Percentiles rank a stretch among this genome's conserved stretches.
phyloP scores from a whole-genome alignment of 2,797 vertebrate species.

The Euphonia xanthogaster region DNA sequence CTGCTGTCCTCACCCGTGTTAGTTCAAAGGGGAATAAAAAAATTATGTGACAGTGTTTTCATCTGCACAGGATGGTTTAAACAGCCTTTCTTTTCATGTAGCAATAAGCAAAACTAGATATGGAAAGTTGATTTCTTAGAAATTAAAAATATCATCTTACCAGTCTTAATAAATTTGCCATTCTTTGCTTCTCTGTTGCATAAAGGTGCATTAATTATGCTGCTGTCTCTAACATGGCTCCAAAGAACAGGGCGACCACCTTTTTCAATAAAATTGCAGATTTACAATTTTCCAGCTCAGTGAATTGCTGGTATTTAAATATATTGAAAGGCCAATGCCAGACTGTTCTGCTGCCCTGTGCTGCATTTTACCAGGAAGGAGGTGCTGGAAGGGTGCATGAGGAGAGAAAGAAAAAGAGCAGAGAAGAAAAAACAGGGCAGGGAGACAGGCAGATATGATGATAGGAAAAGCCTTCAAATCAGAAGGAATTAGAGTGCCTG shows the following conservation, averaged over 20 bases:
- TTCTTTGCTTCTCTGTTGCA: neutral
- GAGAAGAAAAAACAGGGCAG: neutral
- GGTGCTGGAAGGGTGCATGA: neutral
- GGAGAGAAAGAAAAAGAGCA: neutral
- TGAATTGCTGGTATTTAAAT: constrained; percentile 62
- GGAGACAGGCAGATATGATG: neutral
- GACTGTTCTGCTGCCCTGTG: neutral
- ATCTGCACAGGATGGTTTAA: neutral
- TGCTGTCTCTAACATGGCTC: constrained; percentile 30
- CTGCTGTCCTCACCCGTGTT: neutral
- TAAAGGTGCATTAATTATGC: constrained; percentile 56
- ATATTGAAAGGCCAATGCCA: constrained; percentile 10
- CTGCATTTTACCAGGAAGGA: neutral
- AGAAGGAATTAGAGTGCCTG: neutral
- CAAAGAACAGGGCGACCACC: constrained; percentile 39
- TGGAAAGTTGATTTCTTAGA: neutral
- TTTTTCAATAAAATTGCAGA: constrained; percentile 64
- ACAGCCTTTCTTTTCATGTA: neutral
- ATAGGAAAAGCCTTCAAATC: neutral
- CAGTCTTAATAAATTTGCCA: constrained; percentile 16
- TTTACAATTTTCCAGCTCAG: constrained; percentile 70
- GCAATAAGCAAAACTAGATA: neutral
- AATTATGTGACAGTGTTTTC: neutral
- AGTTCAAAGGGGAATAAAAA: neutral
- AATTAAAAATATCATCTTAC: neutral